Evolutionary conservation across 1,140 invertebrate species (phyloP).

Genomic region (Thereuonema tuberculata): DNA sequence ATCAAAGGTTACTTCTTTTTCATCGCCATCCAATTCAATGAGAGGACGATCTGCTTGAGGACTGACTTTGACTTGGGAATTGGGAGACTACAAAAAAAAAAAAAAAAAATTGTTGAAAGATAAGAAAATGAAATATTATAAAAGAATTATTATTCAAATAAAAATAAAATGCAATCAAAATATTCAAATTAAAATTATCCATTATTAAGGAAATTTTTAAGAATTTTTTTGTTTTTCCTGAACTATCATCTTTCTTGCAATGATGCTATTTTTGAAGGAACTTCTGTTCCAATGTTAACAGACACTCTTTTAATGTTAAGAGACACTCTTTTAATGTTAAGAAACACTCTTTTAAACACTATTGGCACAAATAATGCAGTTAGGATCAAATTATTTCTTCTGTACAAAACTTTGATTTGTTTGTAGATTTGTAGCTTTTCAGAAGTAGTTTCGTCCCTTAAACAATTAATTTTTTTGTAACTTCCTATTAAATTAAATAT

Average conservation of each 20-base stretch:
- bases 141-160: background rate
- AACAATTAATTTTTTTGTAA: too few species aligned
- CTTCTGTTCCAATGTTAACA: background rate
- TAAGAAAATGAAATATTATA: background rate
- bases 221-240: background rate
- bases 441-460: too few species aligned
- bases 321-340: background rate
- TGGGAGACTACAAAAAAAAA: background rate
- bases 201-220: background rate
- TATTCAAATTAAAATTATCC: background rate
- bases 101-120: background rate
- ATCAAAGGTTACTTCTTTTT: background rate
- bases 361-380: background rate
- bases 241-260: background rate
- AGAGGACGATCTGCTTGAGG: background rate
- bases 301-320: background rate
- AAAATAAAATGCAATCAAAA: background rate
- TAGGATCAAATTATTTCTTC: background rate
- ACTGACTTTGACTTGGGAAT: background rate
- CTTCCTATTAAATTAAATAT: background rate
- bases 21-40: background rate
- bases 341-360: background rate
- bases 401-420: too few species aligned
- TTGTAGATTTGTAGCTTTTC: too few species aligned
- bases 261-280: background rate